phyloP scores from a whole-genome alignment of 2,797 vertebrate genomes.

The Micromesistius poutassou region DNA sequence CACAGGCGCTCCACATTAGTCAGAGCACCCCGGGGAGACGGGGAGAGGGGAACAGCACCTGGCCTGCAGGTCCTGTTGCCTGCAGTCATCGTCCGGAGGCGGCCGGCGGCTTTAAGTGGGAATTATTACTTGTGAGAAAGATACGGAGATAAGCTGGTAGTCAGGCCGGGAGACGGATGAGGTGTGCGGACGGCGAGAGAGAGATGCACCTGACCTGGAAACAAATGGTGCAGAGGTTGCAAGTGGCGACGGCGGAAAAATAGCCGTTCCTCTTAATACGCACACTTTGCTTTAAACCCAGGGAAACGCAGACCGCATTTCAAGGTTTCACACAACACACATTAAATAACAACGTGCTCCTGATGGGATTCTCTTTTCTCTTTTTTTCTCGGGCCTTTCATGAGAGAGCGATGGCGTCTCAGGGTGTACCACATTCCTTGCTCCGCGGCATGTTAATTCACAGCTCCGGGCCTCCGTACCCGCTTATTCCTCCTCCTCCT shows the following conservation, averaged over 20 bases:
- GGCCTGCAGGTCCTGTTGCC: conserved; percentile 46
- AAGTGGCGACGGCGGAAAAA: conserved; percentile 51
- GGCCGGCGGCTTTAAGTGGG: conserved; percentile 65
- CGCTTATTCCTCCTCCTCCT: conserved; percentile 42
- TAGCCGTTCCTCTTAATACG: conserved; percentile 34
- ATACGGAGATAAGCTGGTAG: conserved; percentile 65
- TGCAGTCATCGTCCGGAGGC: conserved; percentile 58
- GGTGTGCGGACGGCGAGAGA: conserved; percentile 56
- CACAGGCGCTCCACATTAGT: neutral
- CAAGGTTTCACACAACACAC: neutral
- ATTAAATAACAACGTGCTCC: neutral
- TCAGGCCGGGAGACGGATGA: conserved; percentile 67
- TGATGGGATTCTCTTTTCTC: neutral
- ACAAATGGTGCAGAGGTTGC: conserved; percentile 61
- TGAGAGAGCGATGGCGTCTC: conserved; percentile 15
- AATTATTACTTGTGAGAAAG: conserved; percentile 75
- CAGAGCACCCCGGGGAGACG: conserved; percentile 6
- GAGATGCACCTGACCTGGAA: conserved; percentile 71
- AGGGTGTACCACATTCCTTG: conserved; percentile 60
- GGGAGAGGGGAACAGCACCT: conserved; percentile 50
- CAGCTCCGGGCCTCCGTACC: conserved; percentile 61
- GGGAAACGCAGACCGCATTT: too few relatives aligned
- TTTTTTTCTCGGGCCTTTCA: conserved; percentile 9
- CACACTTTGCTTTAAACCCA: neutral
- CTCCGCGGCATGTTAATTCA: conserved; percentile 68